Evolutionary conservation across 1,140 invertebrate genomes (phyloP), one percentile per base, ranked within the genome.

Genomic region (Drosophila tsacasi): DNA sequence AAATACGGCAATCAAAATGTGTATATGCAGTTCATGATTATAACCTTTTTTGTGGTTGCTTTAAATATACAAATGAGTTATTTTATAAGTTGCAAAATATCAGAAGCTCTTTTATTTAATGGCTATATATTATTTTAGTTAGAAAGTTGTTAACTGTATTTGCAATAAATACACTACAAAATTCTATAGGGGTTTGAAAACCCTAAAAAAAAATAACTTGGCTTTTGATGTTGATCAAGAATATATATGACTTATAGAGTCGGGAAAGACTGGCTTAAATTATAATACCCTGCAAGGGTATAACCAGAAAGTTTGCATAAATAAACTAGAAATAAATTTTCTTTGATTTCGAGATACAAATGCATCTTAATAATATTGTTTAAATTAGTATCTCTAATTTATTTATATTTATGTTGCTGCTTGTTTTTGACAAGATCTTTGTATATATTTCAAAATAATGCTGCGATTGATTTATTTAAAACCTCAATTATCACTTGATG

Each of bases 1-100:
- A 52, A 37, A 39, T 5, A 67, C 27, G n/a, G 1, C 21, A 63
- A 62, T 25, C 21, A 37, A n/a, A n/a, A 2, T 23, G n/a, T 63
- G 7, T 39, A 47, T 32, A 63, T 40, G 10, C 17, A 17, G 17
- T 7, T 12, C 3, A n/a, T 37, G 10, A 32, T 42, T 55, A 23
- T 10, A 35, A 7, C 1, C 0, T 30, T 21, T 19, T 19, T 49
- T 5, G 15, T 49, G 23, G 15, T 27, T 17, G 46, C 3, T 50
- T 17, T 50, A n/a, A 50, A 27, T 27, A 12, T 1, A 27, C 2
- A 5, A 50, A n/a, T 12, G 0, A 3, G 5, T 3, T 3, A 35
- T 12, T 35, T 12, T 12, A 35, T 47, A 15, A 9, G 2, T 13
- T 27, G 15, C 15, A 5, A 9, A 49, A n/a, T 10, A 49, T 3